Evolutionary conservation across 2,888 invertebrate species (phyloP), one percentile per base, ranked within the genome.

Genomic region (Coremacera marginata): DNA sequence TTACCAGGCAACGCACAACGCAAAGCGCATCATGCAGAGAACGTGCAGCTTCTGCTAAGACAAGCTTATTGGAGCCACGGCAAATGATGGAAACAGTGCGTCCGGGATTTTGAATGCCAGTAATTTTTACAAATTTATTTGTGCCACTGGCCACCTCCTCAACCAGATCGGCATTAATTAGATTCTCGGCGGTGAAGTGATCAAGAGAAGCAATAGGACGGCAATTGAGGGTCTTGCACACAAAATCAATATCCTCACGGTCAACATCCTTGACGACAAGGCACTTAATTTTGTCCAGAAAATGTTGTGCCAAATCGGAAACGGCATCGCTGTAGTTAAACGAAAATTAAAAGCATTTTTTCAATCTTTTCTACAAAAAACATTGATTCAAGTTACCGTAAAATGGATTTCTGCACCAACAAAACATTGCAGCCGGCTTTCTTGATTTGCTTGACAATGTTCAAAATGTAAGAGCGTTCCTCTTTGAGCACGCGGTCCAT

Each of bases 401-500:
- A 89, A 85, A 94, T 94, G 1, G 94, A 94, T 88, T 94, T 94
- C 86, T 94, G 94, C 63, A 99, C 97, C 73, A 99, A 92, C 16
- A 99, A 92, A 14, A 99, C 97, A 90, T 97, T 99, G 90, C 99
- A 99, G 3, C 99, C 99, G 77, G 97, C 93, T 87, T 98, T 99
- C 90, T 99, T 99, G 82, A 99, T 97, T 89, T 98, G 97, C 89
- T 99, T 99, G 5, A 98, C 97, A 86, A 99, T 98, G 87, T 99
- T 98, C 77, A 99, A 91, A 84, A 99, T 98, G 89, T 99, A 99
- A 74, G 96, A 93, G 73, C 99, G 94, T 90, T 99, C 99, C 89
- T 99, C 99, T 87, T 98, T 96, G 78, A 99, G 90, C 0, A 99
- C 97, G 77, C 99, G 93, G 89, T 99, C 99, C 99, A 99, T 99